A percentile compares a stretch with the other conserved stretches of the same genome.
Conservation (phyloP, 2,797 vertebrate species). For the Poecilia gillii region DNA sequence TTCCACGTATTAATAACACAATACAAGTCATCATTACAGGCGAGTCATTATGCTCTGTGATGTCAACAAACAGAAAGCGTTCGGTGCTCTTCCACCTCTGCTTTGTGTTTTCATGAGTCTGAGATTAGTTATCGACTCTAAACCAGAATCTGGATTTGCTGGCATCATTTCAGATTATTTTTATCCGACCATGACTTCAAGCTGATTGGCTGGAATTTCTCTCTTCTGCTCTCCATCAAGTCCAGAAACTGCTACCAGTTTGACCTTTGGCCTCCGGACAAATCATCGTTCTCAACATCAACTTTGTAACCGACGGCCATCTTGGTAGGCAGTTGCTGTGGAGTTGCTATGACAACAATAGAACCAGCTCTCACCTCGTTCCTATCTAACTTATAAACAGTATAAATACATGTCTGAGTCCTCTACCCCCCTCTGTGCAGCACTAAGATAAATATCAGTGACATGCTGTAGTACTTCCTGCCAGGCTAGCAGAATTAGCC, state of each 20-base stretch:
- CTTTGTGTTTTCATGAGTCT: background rate
- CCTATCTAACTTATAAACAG: too few species aligned
- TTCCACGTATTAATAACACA: conserved; percentile 1
- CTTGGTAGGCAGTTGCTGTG: too few species aligned
- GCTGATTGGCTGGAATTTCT: background rate
- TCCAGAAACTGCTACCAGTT: background rate
- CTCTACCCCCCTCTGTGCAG: too few species aligned
- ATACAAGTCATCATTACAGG: background rate
- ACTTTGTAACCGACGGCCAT: too few species aligned
- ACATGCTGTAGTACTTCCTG: too few species aligned
- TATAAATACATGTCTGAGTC: too few species aligned
- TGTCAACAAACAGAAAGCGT: background rate
- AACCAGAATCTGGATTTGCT: background rate
- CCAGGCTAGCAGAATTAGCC: too few species aligned
- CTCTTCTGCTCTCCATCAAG: background rate
- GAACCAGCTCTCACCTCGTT: too few species aligned
- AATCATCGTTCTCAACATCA: too few species aligned
- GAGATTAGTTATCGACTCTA: background rate
- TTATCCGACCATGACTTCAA: background rate
- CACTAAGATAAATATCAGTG: too few species aligned
- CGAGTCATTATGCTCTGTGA: background rate
- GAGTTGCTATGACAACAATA: too few species aligned
- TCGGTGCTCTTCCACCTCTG: background rate
- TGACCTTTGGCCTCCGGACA: background rate
- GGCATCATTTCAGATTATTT: background rate